Conservation (phyloP, 2,113 vertebrate species). For the Pristiophorus japonicus region DNA sequence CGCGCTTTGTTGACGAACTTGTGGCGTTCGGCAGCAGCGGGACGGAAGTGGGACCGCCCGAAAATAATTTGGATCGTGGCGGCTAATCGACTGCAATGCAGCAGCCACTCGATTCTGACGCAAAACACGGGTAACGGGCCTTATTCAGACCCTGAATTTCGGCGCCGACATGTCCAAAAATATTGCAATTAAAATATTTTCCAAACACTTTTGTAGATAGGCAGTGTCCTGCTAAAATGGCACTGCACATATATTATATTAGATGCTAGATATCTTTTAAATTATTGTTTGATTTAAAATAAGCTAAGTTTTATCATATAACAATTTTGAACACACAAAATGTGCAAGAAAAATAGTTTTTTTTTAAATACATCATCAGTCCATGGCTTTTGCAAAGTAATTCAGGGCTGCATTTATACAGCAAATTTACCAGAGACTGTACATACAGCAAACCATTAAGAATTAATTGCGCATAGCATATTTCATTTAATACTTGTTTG, state of each 20-base stretch:
- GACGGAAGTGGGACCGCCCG: too few species aligned
- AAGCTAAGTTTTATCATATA: neutral
- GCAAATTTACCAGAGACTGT: neutral
- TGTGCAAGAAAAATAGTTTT: neutral
- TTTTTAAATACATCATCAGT: neutral
- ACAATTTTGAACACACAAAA: neutral
- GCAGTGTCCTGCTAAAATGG: neutral
- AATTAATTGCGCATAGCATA: neutral
- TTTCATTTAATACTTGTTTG: neutral
- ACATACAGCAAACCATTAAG: neutral
- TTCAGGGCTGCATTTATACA: neutral
- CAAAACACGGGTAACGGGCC: too few species aligned
- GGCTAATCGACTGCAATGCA: too few species aligned
- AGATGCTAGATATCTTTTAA: too few species aligned
- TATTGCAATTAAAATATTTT: neutral
- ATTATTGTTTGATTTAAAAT: neutral
- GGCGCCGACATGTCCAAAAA: neutral
- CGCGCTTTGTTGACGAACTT: too few species aligned
- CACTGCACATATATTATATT: neutral
- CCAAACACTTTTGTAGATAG: too few species aligned
- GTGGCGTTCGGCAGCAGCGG: too few species aligned
- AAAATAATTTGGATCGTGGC: too few species aligned
- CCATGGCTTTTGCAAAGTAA: neutral
- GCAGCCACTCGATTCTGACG: too few species aligned
- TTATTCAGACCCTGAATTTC: too few species aligned